Base-by-base conservation (phyloP, 2,113 vertebrate genomes). In the Agapornis roseicollis region DNA sequence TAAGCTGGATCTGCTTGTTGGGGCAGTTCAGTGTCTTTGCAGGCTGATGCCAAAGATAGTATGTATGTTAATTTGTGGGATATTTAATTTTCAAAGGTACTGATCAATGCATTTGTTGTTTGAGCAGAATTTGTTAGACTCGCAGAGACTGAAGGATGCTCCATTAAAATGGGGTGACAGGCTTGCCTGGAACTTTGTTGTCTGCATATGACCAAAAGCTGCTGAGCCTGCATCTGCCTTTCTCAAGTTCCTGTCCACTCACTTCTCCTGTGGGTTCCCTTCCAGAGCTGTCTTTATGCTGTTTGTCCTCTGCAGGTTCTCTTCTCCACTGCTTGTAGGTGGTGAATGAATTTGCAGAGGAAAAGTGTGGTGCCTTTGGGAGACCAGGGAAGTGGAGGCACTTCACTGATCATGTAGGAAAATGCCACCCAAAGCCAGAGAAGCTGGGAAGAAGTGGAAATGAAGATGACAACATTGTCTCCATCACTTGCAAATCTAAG, bases 1-100 rank as follows among this genome's bases (percentile, higher is more conserved):
- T 82, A 69, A 93, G 77, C 90, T 92, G 73, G 69, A 94, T 79
- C 44, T 76, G 90, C 86, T 72, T 79, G 94, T 71, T 79, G 77
- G 77, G 80, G 72, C 83, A 87, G 90, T 84, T 93, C 25, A 3
- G 33, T 79, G 27, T 86, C 63, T 91, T 49, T 50, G 61, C 1
- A 0, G 61, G 19, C 71, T 24, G 35, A 25, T 91, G 81, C 37
- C 88, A 44, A 49, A 69, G 27, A 22, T 64, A 12, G 80, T 78
- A 47, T 0, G 0, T 56, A 27, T 24, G 31, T n/a, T 88, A 53
- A 9, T 6, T 3, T 78, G 35, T 42, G 65, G 44, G 73, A 71
- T 50, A 12, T 28, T 84, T 55, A 3, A 22, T 47, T 88, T 88
- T 63, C 37, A 90, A 29, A 80, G 63, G 33, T 39, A 52, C 50